These are phyloP conservation scores for Balanococcus diminutus DNA, from an alignment of 2,888 invertebrate genomes.

Conservation along the genomic window DNA sequence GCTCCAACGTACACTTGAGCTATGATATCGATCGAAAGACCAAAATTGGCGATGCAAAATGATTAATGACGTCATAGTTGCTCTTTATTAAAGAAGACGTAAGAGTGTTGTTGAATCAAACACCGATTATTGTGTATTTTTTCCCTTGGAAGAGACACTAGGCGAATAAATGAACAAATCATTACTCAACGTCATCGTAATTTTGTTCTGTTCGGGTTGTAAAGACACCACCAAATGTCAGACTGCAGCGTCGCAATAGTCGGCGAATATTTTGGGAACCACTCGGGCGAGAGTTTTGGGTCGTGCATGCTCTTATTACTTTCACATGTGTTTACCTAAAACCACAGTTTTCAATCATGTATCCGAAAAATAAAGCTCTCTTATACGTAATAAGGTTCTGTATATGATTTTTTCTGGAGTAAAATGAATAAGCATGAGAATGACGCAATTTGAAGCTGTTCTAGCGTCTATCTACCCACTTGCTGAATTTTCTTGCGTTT, in stretches of 20 bases:
- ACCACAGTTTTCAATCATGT: not conserved
- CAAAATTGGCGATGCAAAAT: constrained; percentile 24
- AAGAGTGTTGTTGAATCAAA: constrained; percentile 47
- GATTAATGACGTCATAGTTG: constrained; percentile 48
- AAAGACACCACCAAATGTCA: constrained; percentile 44
- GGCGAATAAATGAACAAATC: not conserved
- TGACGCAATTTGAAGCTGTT: too few relatives aligned
- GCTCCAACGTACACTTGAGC: not conserved
- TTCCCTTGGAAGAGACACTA: not conserved
- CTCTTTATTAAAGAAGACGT: constrained; percentile 34
- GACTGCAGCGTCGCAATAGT: constrained; percentile 11
- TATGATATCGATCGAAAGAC: not conserved
- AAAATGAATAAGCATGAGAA: too few relatives aligned
- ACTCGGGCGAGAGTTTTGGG: not conserved
- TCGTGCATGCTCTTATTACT: not conserved
- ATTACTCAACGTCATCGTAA: constrained; percentile 44
- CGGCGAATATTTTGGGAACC: not conserved
- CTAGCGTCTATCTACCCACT: too few relatives aligned
- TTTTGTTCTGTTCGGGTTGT: constrained; percentile 24
- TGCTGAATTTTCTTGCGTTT: too few relatives aligned
- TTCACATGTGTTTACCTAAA: too few relatives aligned
- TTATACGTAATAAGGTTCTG: too few relatives aligned
- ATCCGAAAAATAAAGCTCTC: not conserved
- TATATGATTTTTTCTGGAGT: too few relatives aligned
- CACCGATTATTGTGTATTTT: constrained; percentile 46